Evolutionary conservation across 92 coral and sea anemone genomes (phyloP).

Genomic region (Nematostella vectensis): DNA sequence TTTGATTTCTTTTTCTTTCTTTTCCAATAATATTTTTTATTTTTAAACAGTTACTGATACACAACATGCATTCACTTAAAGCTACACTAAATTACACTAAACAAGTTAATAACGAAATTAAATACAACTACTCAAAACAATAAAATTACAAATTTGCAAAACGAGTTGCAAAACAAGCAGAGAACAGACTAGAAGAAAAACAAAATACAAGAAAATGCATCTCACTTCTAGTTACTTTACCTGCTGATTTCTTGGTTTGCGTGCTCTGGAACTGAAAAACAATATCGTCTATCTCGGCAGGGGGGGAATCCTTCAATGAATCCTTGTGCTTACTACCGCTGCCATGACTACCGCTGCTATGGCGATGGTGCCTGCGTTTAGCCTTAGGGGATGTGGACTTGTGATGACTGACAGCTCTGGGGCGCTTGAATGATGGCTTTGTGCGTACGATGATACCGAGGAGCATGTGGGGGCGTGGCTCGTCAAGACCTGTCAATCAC

Average conservation of each 20-base stretch:
- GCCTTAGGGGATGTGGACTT: constrained; percentile 51
- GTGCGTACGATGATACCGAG: constrained; percentile 84
- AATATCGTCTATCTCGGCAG: constrained; percentile 89
- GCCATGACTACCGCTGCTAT: constrained; percentile 16
- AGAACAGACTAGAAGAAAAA: no score
- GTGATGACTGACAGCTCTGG: constrained; percentile 61
- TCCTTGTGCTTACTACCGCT: constrained; percentile 3
- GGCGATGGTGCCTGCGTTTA: constrained; percentile 54
- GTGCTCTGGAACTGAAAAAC: constrained; percentile 78
- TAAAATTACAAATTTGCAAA: no score
- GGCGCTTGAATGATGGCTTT: constrained; percentile 70
- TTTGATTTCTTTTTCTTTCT: no score
- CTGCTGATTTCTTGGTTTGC: constrained; percentile 51
- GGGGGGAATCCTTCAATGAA: constrained; percentile 67
- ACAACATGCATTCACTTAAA: no score
- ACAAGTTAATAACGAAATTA: no score
- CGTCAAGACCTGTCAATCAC: constrained; percentile 92
- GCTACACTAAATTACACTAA: no score
- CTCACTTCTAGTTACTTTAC: background rate
- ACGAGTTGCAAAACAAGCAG: no score
- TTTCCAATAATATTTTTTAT: no score
- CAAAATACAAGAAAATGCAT: no score
- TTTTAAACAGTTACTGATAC: no score
- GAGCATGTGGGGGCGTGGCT: constrained; percentile 95
- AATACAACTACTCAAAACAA: no score